Evolutionary conservation across 2,113 vertebrate genomes (phyloP).

Genomic region (Riparia riparia): DNA sequence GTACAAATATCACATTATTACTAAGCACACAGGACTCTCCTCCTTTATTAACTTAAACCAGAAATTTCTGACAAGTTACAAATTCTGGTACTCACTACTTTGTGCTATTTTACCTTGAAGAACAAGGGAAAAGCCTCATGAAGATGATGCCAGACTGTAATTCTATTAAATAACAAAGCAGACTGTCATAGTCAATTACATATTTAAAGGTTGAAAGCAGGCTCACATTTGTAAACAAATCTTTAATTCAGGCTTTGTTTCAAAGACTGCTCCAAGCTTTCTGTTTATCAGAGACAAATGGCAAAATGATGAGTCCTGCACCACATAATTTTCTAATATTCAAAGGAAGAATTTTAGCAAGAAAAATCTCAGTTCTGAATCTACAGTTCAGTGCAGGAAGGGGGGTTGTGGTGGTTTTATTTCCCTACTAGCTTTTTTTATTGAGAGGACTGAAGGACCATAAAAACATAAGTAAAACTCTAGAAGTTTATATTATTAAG

Average conservation of each 20-base stretch:
- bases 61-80: neutral
- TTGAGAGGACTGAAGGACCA: neutral
- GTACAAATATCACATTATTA: neutral
- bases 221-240: neutral
- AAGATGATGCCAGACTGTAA: neutral
- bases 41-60: neutral
- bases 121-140: neutral
- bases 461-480: neutral
- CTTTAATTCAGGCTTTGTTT: neutral
- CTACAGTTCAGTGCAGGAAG: neutral
- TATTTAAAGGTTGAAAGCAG: neutral
- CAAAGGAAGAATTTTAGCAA: neutral
- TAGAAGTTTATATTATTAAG: neutral
- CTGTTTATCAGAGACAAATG: neutral
- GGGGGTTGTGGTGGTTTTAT: accelerated
- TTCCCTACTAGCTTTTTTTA: neutral
- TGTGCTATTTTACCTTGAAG: neutral
- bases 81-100: neutral
- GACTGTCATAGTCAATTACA: neutral
- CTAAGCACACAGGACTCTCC: neutral
- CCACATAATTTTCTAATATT: neutral
- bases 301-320: neutral
- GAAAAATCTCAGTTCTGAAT: neutral
- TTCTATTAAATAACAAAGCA: neutral
- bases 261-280: neutral